Conservation (phyloP, 2,888 invertebrate genomes). For the Saturnia pavonia region DNA sequence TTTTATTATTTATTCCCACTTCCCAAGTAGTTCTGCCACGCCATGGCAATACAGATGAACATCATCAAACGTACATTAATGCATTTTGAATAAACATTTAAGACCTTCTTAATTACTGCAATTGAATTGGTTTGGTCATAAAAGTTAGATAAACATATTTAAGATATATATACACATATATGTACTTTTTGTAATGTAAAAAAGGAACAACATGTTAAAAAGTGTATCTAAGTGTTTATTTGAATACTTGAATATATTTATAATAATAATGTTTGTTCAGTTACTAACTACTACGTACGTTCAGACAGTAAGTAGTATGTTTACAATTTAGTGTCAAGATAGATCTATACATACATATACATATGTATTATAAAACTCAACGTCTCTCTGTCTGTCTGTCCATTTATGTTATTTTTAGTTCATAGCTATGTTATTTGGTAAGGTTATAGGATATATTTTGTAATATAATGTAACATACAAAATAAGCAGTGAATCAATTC, state of each 20-base stretch:
- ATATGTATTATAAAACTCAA: too few species aligned
- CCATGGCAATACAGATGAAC: conserved; percentile 47
- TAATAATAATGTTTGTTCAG: background rate
- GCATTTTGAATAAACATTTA: conserved; percentile 52
- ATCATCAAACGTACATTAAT: conserved; percentile 68
- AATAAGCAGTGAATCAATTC: too few species aligned
- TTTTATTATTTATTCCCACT: conserved; percentile 76
- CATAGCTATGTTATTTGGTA: too few species aligned
- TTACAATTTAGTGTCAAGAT: background rate
- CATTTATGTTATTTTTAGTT: too few species aligned
- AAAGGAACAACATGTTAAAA: background rate
- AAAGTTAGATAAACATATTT: background rate
- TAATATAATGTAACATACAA: too few species aligned
- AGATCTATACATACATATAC: too few species aligned
- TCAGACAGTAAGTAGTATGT: background rate
- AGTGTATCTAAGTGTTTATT: background rate
- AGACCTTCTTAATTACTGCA: conserved; percentile 29
- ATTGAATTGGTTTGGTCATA: conserved; percentile 1
- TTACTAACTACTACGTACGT: background rate
- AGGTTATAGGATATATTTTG: too few species aligned
- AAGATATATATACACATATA: too few species aligned
- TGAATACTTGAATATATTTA: background rate
- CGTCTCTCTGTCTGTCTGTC: too few species aligned
- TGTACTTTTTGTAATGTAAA: background rate
- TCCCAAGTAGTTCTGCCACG: conserved; percentile 57